Evolutionary conservation across 2,888 invertebrate genomes (phyloP), one percentile per base, ranked within the genome.

Genomic region (Ectemnius cavifrons): DNA sequence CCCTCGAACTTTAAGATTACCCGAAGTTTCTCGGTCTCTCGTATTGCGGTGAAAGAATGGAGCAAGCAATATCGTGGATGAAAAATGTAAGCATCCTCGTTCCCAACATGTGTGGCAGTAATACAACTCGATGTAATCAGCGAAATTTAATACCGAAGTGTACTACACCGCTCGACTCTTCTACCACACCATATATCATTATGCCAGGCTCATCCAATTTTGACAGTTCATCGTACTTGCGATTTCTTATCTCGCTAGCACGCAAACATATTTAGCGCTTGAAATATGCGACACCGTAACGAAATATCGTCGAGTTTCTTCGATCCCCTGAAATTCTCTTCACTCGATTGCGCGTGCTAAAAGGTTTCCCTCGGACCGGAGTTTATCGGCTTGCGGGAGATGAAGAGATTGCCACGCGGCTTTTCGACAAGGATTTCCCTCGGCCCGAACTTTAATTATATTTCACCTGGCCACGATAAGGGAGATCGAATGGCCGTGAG

Each of bases 401-500:
- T 37, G 37, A 11, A 37, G 37, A 37, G 37, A 37, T 37, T 37
- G 37, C 37, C 37, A 37, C 37, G 37, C 37, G 37, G 37, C 37
- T 37, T 37, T 37, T 37, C 37, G 37, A 11, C 37, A 37, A 6
- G 37, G 37, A 52, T 52, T 52, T 52, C 16, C 52, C 16, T 52
- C 14, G n/a, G 16, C 16, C n/a, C n/a, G n/a, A 52, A 52, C n/a
- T 16, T 52, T 52, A 52, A 52, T 52, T 52, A 52, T 52, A 52
- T 14, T 37, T 37, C 37, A 37, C 37, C 37, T 37, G 37, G 37
- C 52, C 52, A 2, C 52, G 52, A 52, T 52, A 52, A 14, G 52
- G 16, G 52, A 52, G 52, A 52, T 16, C 37, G 37, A 52, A 52
- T 16, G 16, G 14, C 52, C 52, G 52, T 52, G 52, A 52, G 16